Evolutionary conservation across 2,888 invertebrate species (phyloP).

Genomic region (Byasa hedistus): DNA sequence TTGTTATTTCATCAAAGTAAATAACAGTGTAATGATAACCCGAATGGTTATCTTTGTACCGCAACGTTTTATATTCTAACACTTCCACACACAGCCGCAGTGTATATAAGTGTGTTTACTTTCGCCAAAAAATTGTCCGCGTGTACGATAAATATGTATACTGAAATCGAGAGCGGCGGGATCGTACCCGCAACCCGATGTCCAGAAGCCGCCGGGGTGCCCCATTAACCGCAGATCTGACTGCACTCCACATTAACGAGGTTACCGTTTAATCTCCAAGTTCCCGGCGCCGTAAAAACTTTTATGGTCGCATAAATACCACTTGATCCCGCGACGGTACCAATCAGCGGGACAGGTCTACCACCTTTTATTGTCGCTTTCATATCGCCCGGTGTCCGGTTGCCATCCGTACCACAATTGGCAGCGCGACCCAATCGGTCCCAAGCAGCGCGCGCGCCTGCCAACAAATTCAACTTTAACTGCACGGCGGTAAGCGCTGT

Average conservation of each 20-base stretch:
- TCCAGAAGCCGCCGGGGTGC: too few relatives aligned
- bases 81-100: too few relatives aligned
- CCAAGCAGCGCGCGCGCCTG: conserved; percentile 18
- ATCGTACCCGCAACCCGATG: too few relatives aligned
- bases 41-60: too few relatives aligned
- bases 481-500: neutral
- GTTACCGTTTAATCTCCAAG: neutral
- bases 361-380: conserved; percentile 78
- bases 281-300: neutral
- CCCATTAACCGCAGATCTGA: too few relatives aligned
- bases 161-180: too few relatives aligned
- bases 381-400: conserved; percentile 75
- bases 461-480: conserved; percentile 25
- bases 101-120: too few relatives aligned
- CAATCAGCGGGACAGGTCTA: conserved; percentile 73
- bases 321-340: conserved; percentile 49
- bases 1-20: too few relatives aligned
- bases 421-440: conserved; percentile 43
- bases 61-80: too few relatives aligned
- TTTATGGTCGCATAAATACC: conserved; percentile 14
- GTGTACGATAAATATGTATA: too few relatives aligned
- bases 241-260: neutral
- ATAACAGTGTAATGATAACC: too few relatives aligned
- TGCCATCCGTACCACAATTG: conserved; percentile 72
- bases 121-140: too few relatives aligned